Conservation (phyloP, 2,888 invertebrate genomes). For the Loripinus fragilis region DNA sequence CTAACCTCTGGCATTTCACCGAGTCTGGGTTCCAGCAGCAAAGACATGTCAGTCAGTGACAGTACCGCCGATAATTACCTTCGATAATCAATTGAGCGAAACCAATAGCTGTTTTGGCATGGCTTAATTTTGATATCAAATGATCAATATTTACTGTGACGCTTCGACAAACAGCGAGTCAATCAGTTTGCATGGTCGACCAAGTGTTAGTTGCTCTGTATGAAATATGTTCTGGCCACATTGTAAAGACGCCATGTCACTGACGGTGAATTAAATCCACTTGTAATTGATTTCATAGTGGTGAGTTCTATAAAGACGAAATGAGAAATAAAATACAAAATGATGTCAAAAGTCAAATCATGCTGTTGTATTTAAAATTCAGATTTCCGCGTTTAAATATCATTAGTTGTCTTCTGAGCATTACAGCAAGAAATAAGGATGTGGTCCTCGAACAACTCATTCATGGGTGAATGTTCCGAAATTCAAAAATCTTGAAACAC, state of each 20-base stretch:
- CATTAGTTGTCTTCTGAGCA: too few relatives aligned
- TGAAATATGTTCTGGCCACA: not conserved
- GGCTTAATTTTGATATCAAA: not conserved
- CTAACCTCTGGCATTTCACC: too few relatives aligned
- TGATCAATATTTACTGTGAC: constrained; percentile 14
- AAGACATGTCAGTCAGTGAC: not conserved
- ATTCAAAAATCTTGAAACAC: too few relatives aligned
- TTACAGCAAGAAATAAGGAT: too few relatives aligned
- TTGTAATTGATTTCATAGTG: not conserved
- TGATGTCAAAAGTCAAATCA: not conserved
- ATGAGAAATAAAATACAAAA: not conserved
- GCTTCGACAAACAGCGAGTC: not conserved
- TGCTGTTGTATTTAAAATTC: too few relatives aligned
- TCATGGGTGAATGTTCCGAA: too few relatives aligned
- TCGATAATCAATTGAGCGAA: not conserved
- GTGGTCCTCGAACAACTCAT: too few relatives aligned
- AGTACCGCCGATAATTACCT: too few relatives aligned
- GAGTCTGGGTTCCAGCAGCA: too few relatives aligned
- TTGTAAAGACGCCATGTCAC: not conserved
- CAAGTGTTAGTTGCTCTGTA: not conserved
- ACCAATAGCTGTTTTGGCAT: constrained; percentile 17
- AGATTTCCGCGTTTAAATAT: too few relatives aligned
- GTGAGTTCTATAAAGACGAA: not conserved
- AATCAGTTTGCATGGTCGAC: constrained; percentile 13
- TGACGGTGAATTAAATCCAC: not conserved